Base-by-base conservation (phyloP, 1,140 invertebrate species). In the Reticulitermes speratus region DNA sequence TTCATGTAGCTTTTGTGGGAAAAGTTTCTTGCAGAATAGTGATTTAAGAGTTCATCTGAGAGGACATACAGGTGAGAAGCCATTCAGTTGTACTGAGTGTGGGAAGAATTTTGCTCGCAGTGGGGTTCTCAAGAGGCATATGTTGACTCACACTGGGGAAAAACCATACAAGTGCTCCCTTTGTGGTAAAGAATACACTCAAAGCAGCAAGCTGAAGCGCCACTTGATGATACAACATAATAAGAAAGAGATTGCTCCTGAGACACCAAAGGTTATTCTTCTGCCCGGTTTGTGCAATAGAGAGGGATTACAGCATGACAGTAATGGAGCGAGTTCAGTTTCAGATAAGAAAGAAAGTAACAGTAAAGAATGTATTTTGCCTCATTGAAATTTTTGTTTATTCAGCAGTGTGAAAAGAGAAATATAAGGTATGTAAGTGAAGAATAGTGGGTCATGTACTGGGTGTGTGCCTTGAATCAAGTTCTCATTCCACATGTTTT, bases 191-290 rank as follows among this genome's bases (percentile, higher is more conserved):
- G 25, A 75, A 16, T 75, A 75, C 14, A 75, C 65, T 30, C 65
- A 75, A 30, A 75, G 65, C 7, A 75, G 65, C n/a, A 97, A 97
- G 91, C 91, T 98, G 84, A 97, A 97, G 90, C 92, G 96, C 59
- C 97, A 98, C 90, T 96, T 98, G 94, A 94, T 94, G 88, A 94
- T 94, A 32, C 94, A 95, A 55, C 91, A 91, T 25, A 91, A 91
- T 84, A 91, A 92, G 69, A 89, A 89, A 16, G 65, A 75, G 8
- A 75, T 25, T 75, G 25, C n/a, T 75, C n/a, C 65, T 30, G 25
- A 75, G 25, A 25, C 65, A 8, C 9, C 65, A 30, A 75, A 75
- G 14, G 65, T 75, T 75, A n/a, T 75, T n/a, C 65, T 75, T 75
- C 8, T 75, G 25, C 65, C 65, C 25, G 30, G 14, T 30, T 75